These are phyloP conservation scores for Timandra comae DNA, from an alignment of 2,888 invertebrate species.

Conservation along the genomic window DNA sequence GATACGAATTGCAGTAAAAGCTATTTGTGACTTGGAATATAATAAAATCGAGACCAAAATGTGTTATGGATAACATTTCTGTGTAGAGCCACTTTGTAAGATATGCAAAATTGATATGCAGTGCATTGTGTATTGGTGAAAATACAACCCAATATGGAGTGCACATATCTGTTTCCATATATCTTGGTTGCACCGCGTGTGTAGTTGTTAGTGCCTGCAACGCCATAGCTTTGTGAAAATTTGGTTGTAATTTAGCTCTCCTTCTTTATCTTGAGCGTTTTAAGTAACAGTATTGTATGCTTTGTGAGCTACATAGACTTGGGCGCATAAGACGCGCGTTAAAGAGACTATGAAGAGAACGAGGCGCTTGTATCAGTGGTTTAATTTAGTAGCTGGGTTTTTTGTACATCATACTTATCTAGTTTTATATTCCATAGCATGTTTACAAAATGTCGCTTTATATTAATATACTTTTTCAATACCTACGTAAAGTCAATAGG, in stretches of 20 bases:
- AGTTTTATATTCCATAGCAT: too few relatives aligned
- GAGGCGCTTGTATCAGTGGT: too few relatives aligned
- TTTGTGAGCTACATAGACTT: too few relatives aligned
- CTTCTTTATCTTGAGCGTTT: background rate
- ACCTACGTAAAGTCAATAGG: too few relatives aligned
- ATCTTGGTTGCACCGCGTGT: constrained; percentile 20
- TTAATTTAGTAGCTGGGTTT: too few relatives aligned
- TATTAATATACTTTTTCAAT: too few relatives aligned
- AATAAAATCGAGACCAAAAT: constrained; percentile 22
- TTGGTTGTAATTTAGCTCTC: background rate
- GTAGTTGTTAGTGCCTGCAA: constrained; percentile 17
- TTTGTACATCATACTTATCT: too few relatives aligned
- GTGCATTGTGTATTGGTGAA: constrained; percentile 24
- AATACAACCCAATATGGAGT: constrained; percentile 27
- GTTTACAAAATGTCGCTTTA: too few relatives aligned
- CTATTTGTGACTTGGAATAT: constrained; percentile 17
- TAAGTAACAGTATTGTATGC: too few relatives aligned
- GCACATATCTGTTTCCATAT: constrained; percentile 26
- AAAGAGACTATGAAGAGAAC: too few relatives aligned
- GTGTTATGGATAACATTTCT: constrained; percentile 24
- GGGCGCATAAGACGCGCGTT: too few relatives aligned
- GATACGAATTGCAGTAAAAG: too few relatives aligned
- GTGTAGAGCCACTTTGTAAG: constrained; percentile 24
- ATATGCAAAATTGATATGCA: constrained; percentile 27
- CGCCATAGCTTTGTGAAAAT: constrained; percentile 1